These are phyloP conservation scores for Himalopsyche japonica DNA, from an alignment of 2,888 invertebrate species.

Conservation along the genomic window DNA sequence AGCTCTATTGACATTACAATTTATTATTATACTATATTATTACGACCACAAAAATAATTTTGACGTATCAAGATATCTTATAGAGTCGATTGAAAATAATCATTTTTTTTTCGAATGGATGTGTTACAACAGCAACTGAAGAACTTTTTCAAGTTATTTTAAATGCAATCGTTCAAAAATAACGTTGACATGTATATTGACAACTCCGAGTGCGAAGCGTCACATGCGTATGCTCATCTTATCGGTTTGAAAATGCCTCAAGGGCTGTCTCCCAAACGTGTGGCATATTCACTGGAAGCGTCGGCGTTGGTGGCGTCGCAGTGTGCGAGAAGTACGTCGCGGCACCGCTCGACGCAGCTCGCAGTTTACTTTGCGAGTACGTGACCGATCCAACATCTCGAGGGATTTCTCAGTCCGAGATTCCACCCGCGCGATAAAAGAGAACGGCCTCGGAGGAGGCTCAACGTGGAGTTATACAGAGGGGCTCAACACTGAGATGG, in stretches of 20 bases:
- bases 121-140: too few species aligned
- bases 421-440: slow-evolving; percentile 34
- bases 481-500: not conserved
- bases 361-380: slow-evolving; percentile 38
- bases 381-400: slow-evolving; percentile 40
- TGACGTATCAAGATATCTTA: too few species aligned
- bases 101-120: too few species aligned
- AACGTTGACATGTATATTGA: not conserved
- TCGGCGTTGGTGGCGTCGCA: not conserved
- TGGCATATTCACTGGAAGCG: not conserved
- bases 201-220: not conserved
- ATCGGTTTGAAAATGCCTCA: not conserved
- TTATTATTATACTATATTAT: too few species aligned
- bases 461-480: not conserved
- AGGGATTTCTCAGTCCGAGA: slow-evolving; percentile 39
- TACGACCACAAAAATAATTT: too few species aligned
- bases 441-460: slow-evolving; percentile 7
- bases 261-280: not conserved
- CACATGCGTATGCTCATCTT: not conserved
- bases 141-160: too few species aligned
- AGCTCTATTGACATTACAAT: too few species aligned
- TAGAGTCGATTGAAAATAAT: too few species aligned
- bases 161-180: too few species aligned
- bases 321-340: not conserved
- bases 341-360: not conserved